Evolutionary conservation across 2,888 invertebrate species (phyloP).

Genomic region (Epinotia nisella): DNA sequence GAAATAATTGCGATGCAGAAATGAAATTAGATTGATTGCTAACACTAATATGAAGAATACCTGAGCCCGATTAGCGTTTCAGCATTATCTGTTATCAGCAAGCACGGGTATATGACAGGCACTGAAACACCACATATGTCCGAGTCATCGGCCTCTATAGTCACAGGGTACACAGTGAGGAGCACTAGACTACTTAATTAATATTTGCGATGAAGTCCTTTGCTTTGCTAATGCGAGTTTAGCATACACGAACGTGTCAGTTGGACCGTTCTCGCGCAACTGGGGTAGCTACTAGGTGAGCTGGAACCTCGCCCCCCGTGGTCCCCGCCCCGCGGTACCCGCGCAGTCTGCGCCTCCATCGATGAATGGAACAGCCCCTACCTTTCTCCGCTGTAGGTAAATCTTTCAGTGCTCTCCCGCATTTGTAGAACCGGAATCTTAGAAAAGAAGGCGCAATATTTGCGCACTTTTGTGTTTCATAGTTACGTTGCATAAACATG

Average conservation of each 20-base stretch:
- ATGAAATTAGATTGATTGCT: not conserved
- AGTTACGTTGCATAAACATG: not conserved
- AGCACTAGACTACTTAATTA: not conserved
- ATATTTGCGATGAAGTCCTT: not conserved
- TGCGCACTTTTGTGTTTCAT: constrained; percentile 6
- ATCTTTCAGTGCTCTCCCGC: constrained; percentile 66
- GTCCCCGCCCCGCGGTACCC: constrained; percentile 57
- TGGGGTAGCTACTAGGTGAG: constrained; percentile 69
- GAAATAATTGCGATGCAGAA: not conserved
- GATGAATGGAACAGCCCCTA: constrained; percentile 75
- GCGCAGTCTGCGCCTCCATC: constrained; percentile 74
- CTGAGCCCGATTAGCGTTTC: constrained; percentile 18
- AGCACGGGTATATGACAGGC: constrained; percentile 12
- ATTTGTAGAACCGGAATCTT: constrained; percentile 67
- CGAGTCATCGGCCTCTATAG: constrained; percentile 3
- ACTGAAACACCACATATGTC: constrained; percentile 33
- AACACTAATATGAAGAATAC: constrained; percentile 17
- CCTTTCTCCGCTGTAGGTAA: constrained; percentile 66
- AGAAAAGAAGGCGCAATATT: constrained; percentile 64
- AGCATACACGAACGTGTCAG: constrained; percentile 37
- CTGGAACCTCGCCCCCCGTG: constrained; percentile 58
- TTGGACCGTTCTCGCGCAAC: constrained; percentile 57
- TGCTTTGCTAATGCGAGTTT: constrained; percentile 5
- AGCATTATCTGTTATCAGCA: constrained; percentile 18
- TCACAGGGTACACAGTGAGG: not conserved